Base-by-base conservation (phyloP, 64 coral and sea anemone species). In the Montipora capricornis region DNA sequence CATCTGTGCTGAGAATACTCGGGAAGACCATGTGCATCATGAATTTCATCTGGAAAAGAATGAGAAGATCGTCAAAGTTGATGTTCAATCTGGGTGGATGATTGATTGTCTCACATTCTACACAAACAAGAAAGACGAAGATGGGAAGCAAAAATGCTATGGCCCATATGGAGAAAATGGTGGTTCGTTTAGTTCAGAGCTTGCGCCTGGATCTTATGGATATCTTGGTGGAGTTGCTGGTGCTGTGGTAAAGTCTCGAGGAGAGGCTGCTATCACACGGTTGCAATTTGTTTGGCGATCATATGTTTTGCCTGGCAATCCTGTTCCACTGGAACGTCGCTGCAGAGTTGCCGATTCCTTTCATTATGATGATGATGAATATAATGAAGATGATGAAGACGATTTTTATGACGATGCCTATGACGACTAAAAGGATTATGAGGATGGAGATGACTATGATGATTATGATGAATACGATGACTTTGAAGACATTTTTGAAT, bases 41-140 rank as follows among this genome's bases (percentile, higher is more conserved):
- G 87, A 98, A 52, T 98, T 98, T 85, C 75, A 81, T 60, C 74
- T 98, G 46, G 85, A 67, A 10, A 11, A 82, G 12, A 90, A 95
- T 93, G 96, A 98, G 17, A 84, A 66, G 77, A 98, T 98, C 78
- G 53, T 91, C 12, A 86, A 90, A 95, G 64, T 90, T 83, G 96
- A 98, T 26, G 48, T 82, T 20, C 74, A 87, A 19, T 89, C 68
- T 93, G 96, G 94, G 15, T 98, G 90, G 90, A 98, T 98, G 96
- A 87, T 98, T 89, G 96, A 98, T 49, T 69, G 87, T 2, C 82
- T 98, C 0, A 93, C 74, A 68, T 98, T 98, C 62, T 95, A 82
- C 74, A 95, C 96, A 4, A 95, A 90, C 91, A 95, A 98, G 76
- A 70, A 49, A 22, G 62, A 71, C 67, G 75, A 49, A 11, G 20